These are phyloP conservation scores for Metopolophium dirhodum DNA, from an alignment of 1,140 invertebrate genomes.

Conservation along the genomic window DNA sequence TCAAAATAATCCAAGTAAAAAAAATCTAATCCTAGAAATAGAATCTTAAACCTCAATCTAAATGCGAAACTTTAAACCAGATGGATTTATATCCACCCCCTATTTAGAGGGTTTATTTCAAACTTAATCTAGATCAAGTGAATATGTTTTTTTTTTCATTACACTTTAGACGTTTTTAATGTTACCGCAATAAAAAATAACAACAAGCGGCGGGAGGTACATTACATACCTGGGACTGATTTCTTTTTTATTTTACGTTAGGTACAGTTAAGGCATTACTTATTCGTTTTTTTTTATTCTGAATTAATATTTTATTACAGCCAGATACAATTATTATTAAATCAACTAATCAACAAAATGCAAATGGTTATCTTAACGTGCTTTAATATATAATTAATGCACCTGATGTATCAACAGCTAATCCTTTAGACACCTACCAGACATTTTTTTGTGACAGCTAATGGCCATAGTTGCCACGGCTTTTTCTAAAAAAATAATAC, in stretches of 20 bases:
- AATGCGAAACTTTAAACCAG: slow-evolving; percentile 18
- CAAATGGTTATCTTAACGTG: neutral
- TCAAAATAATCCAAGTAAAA: neutral
- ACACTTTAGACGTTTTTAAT: neutral
- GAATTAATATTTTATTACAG: slow-evolving; percentile 12
- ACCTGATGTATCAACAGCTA: neutral
- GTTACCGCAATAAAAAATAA: neutral
- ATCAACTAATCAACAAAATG: neutral
- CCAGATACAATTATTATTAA: neutral
- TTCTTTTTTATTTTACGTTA: neutral
- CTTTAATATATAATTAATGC: neutral
- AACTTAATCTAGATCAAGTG: slow-evolving; percentile 37
- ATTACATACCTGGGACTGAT: neutral
- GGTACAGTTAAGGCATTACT: neutral
- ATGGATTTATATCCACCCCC: neutral
- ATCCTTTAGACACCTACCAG: neutral
- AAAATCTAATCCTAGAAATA: slow-evolving; percentile 27
- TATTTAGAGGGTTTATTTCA: slow-evolving; percentile 25
- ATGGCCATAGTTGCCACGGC: neutral
- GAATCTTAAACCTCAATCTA: slow-evolving; percentile 36
- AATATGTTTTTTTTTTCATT: slow-evolving; percentile 25
- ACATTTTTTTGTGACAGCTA: neutral
- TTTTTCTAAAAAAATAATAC: neutral
- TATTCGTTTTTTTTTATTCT: neutral
- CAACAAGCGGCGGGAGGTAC: neutral